Percentiles rank a stretch among this genome's conserved stretches.
Conservation (phyloP, 2,888 invertebrate genomes). For the Cheilosia grossa region DNA sequence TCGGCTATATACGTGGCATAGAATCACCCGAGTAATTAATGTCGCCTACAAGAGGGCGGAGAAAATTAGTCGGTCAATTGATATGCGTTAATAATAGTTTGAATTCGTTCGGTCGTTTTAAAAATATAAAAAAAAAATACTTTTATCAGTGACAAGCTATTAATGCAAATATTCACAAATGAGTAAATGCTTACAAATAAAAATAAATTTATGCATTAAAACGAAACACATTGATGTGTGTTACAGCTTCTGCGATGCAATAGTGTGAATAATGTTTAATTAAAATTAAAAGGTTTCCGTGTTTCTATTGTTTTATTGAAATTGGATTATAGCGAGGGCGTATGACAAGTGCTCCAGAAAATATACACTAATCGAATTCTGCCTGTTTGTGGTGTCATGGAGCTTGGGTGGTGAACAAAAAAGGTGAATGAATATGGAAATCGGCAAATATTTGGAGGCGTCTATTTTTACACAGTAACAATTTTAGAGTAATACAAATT, state of each 20-base stretch:
- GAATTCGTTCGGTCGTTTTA: conserved; percentile 2
- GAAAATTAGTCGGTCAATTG: conserved; percentile 57
- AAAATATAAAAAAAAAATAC: not conserved
- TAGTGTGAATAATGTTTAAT: conserved; percentile 4
- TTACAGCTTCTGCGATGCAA: not conserved
- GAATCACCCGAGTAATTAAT: conserved; percentile 51
- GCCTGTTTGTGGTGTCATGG: not conserved
- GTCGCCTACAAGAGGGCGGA: conserved; percentile 16
- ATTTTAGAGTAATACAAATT: too few species aligned
- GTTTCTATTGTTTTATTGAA: not conserved
- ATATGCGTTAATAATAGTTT: not conserved
- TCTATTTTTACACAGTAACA: too few species aligned
- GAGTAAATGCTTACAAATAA: not conserved
- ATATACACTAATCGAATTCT: conserved; percentile 5
- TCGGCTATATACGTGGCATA: conserved; percentile 19
- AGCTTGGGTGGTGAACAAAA: not conserved
- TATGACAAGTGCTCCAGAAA: conserved; percentile 21
- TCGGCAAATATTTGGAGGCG: too few species aligned
- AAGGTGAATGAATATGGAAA: not conserved
- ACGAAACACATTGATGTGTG: not conserved
- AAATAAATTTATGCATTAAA: not conserved
- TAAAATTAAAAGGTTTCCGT: not conserved
- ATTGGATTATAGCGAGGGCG: conserved; percentile 10
- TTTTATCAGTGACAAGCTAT: not conserved
- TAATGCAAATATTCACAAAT: too few species aligned